Conservation (phyloP, 23 tunicate genomes). For the Styela clava region DNA sequence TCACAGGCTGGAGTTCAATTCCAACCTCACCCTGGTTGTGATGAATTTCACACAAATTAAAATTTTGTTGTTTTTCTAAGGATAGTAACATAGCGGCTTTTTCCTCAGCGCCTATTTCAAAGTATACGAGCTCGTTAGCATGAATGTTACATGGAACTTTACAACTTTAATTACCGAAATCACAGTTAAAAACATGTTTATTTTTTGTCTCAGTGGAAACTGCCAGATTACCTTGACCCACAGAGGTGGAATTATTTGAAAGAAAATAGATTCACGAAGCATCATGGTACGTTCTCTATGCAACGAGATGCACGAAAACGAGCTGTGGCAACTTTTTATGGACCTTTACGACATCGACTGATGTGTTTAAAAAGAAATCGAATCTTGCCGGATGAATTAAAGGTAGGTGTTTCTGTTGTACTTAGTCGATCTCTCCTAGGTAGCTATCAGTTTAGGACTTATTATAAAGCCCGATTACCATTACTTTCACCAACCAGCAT, state of each 20-base stretch:
- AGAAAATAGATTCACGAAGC: constrained; percentile 41
- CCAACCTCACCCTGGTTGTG: neutral
- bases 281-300: constrained; percentile 34
- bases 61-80: neutral
- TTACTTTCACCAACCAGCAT: no score
- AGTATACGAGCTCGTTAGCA: no score
- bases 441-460: no score
- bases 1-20: no score
- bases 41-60: neutral
- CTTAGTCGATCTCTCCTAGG: no score
- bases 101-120: neutral
- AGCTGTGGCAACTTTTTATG: constrained; percentile 54
- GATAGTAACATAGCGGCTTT: no score
- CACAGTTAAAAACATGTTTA: neutral
- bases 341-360: constrained; percentile 48
- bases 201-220: constrained; percentile 16
- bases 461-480: no score
- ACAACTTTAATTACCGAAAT: neutral
- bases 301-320: constrained; percentile 79
- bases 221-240: constrained; percentile 53
- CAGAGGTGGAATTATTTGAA: constrained; percentile 50
- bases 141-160: no score
- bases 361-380: constrained; percentile 35
- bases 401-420: neutral
- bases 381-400: constrained; percentile 58